Evolutionary conservation across 2,888 invertebrate genomes (phyloP).

Genomic region (Melieria picta): DNA sequence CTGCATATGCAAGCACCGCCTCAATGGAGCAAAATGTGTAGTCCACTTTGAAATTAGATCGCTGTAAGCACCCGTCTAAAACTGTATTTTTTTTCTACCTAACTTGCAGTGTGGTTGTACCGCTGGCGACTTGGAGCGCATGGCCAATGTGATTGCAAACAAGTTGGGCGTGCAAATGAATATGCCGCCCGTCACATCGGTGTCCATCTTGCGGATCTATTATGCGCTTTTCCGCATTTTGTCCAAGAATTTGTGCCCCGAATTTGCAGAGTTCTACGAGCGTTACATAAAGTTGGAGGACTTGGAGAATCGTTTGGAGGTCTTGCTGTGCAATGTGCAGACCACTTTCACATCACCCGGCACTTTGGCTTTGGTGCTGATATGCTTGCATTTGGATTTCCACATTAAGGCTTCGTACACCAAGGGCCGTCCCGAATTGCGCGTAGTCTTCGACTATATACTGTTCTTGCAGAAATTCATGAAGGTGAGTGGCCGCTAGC

Average conservation of each 20-base stretch:
- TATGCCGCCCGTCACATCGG: conserved; percentile 71
- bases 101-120: conserved; percentile 81
- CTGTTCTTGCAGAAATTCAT: conserved; percentile 77
- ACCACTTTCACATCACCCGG: conserved; percentile 80
- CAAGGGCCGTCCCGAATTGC: conserved; percentile 68
- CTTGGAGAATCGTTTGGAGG: conserved; percentile 76
- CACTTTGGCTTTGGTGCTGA: conserved; percentile 80
- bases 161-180: conserved; percentile 76
- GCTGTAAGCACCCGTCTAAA: neutral
- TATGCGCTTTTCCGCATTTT: conserved; percentile 71
- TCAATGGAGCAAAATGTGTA: no score
- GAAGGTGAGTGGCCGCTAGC: conserved; percentile 69
- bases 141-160: conserved; percentile 83
- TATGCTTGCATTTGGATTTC: conserved; percentile 77
- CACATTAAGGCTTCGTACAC: conserved; percentile 66
- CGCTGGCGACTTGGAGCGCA: conserved; percentile 83
- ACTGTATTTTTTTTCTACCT: neutral
- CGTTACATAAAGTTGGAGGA: conserved; percentile 71
- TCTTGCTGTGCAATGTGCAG: conserved; percentile 78
- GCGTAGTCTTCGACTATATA: conserved; percentile 76
- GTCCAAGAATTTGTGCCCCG: conserved; percentile 68
- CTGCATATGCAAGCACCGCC: no score
- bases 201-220: conserved; percentile 77
- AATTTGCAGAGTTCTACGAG: conserved; percentile 68
- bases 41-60: neutral